A percentile compares a stretch with the other conserved stretches of the same genome.
Evolutionary conservation across 2,797 vertebrate species (phyloP).

Genomic region (Mareca penelope): DNA sequence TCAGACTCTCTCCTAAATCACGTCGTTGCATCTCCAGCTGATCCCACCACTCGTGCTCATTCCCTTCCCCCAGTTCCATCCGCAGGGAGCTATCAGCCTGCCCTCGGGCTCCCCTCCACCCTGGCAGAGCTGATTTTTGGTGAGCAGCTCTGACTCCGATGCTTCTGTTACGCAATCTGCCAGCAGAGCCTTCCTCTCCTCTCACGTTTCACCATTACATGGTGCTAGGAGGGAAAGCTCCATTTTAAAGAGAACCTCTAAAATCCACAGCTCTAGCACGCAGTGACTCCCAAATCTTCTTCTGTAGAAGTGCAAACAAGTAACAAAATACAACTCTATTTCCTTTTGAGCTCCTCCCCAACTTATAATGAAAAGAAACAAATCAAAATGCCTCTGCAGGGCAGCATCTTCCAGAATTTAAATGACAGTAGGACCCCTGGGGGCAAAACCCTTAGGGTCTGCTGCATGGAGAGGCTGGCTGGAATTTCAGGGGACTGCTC

Average conservation of each 20-base stretch:
- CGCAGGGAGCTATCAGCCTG: not conserved
- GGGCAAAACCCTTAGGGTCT: not conserved
- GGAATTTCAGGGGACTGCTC: not conserved
- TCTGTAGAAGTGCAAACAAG: not conserved
- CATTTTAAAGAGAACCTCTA: not conserved
- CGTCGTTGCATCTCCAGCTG: not conserved
- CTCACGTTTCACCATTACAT: accelerated
- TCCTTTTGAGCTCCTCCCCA: not conserved
- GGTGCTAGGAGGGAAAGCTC: not conserved
- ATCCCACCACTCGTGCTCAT: not conserved
- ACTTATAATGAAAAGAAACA: not conserved
- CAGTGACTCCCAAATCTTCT: not conserved
- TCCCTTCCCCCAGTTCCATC: not conserved
- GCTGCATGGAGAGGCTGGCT: not conserved
- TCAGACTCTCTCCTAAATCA: not conserved
- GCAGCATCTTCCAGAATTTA: not conserved
- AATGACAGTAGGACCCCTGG: not conserved
- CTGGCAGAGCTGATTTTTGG: not conserved
- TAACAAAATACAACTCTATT: not conserved
- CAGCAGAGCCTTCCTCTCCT: not conserved
- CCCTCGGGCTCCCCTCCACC: not conserved
- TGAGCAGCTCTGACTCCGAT: not conserved
- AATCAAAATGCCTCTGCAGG: not conserved
- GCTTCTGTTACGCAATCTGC: not conserved
- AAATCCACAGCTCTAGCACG: not conserved